Evolutionary conservation across 2,797 vertebrate genomes (phyloP).

Genomic region (Stomatorhinus walkeri): DNA sequence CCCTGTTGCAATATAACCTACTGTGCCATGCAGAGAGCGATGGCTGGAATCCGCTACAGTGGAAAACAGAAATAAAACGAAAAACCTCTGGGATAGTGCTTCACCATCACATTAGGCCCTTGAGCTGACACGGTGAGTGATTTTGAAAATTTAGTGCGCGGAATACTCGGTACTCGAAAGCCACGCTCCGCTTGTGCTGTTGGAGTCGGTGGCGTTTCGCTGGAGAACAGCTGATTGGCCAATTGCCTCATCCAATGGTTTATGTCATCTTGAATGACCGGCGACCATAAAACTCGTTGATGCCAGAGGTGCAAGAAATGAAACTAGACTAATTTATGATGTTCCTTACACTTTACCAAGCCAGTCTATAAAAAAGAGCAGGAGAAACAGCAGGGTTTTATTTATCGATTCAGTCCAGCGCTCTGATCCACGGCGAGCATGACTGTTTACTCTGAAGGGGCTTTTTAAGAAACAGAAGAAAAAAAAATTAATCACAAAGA

Average conservation of each 20-base stretch:
- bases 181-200: neutral
- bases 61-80: neutral
- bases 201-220: neutral
- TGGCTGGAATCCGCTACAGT: neutral
- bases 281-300: neutral
- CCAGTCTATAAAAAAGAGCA: constrained; percentile 45
- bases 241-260: neutral
- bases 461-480: neutral
- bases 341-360: constrained; percentile 30
- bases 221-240: neutral
- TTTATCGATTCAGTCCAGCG: neutral
- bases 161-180: neutral
- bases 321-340: neutral
- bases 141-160: neutral
- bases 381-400: neutral
- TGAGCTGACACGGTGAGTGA: neutral
- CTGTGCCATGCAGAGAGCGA: neutral
- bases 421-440: neutral
- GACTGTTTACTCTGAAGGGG: neutral
- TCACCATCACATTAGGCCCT: neutral
- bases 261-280: neutral
- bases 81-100: neutral
- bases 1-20: neutral
- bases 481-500: neutral
- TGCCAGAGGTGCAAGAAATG: neutral